Base-by-base conservation (phyloP, 64 coral and sea anemone genomes). In the Actinia equina region DNA sequence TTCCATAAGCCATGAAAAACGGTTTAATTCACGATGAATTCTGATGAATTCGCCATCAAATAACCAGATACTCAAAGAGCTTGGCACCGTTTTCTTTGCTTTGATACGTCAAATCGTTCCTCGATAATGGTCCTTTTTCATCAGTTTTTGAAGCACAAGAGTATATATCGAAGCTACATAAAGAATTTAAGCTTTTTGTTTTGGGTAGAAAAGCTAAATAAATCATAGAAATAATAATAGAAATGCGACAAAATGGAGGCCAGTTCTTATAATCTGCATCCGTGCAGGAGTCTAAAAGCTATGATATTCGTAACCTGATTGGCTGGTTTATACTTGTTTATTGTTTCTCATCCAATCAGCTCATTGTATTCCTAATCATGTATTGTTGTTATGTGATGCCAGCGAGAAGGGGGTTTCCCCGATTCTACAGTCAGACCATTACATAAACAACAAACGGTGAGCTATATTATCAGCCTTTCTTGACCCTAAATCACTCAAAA, bases 381-480 rank as follows among this genome's bases (percentile, higher is more conserved):
- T 74, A n/a, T 30, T 74, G 78, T 44, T 20, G 22, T 45, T 2
- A 22, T 81, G 44, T 49, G 17, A 22, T 49, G 20, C 20, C 23
- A 11, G n/a, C 18, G 22, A 49, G 42, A 74, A 86, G 63, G 86
- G 85, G 86, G 86, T 87, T 87, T 77, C 86, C 86, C 85, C 85
- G 78, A 81, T 20, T 80, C 44, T 45, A 12, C 22, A 65, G 19
- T 23, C 22, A 22, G 62, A 65, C 62, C 18, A 63, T 63, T 65
- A 65, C 62, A 65, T 65, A 65, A 65, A 23, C 62, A 65, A 60
- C 59, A 60, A 2, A 60, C 59, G 18, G 13, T 18, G 18, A 60
- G 16, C 5, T 60, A 60, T 18, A 60, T 60, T n/a, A 60, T 18
- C 18, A 19, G 5, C 18, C 15, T 60, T 60, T 60, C 59, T 60